Percentiles rank a stretch among this genome's conserved stretches.
Conservation (phyloP, 2,113 vertebrate genomes). For the Odocoileus hemionus region DNA sequence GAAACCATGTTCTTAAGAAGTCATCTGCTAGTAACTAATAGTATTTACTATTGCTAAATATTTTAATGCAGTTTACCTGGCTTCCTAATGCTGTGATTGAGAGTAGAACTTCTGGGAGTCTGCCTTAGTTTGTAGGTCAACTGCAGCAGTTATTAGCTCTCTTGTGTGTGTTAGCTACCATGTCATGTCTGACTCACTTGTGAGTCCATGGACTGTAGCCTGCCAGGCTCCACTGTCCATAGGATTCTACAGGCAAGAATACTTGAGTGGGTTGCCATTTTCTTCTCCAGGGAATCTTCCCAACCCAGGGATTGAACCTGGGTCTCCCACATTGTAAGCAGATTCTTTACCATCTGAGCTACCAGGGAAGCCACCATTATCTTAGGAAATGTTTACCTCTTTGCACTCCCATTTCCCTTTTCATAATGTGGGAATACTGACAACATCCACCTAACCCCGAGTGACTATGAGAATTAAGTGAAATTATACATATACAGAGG, state of each 20-base stretch:
- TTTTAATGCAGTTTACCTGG: neutral
- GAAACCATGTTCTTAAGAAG: neutral
- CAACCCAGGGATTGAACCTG: rapidly evolving
- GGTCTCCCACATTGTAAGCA: neutral
- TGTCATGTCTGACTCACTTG: neutral
- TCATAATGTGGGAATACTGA: neutral
- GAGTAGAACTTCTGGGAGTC: neutral
- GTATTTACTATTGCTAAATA: neutral
- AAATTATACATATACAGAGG: neutral
- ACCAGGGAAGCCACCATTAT: neutral
- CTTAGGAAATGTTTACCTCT: neutral
- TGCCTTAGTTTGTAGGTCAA: neutral
- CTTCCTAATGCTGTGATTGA: neutral
- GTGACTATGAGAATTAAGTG: neutral
- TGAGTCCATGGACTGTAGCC: neutral
- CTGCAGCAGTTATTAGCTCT: neutral
- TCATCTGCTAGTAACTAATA: neutral
- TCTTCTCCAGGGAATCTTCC: neutral
- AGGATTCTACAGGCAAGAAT: neutral
- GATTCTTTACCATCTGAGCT: neutral
- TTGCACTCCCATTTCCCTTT: neutral
- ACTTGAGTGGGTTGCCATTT: neutral
- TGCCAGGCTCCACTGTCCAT: neutral
- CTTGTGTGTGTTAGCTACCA: neutral
- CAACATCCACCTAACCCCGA: neutral